Evolutionary conservation across 2,888 invertebrate genomes (phyloP).

Genomic region (Amiota minor): DNA sequence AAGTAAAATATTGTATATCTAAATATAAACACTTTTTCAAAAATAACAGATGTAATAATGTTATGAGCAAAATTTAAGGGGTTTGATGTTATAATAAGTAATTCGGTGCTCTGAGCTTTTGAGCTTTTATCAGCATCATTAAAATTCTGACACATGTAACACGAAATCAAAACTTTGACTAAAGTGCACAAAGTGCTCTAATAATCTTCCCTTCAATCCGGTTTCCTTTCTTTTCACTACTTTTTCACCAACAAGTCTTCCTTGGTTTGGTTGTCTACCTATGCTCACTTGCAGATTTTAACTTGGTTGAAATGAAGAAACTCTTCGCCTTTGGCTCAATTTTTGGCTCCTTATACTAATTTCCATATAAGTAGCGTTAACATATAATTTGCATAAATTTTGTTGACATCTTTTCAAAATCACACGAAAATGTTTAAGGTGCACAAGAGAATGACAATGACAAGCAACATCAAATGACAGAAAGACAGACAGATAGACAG

Average conservation of each 20-base stretch:
- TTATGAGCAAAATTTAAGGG: too few species aligned
- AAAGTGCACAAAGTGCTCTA: slow-evolving; percentile 62
- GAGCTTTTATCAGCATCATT: slow-evolving; percentile 67
- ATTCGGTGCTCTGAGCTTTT: slow-evolving; percentile 39
- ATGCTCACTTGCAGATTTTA: not conserved
- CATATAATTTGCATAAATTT: slow-evolving; percentile 71
- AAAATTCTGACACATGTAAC: slow-evolving; percentile 67
- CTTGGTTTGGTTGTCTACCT: not conserved
- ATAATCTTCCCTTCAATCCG: slow-evolving; percentile 6
- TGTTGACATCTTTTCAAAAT: slow-evolving; percentile 71
- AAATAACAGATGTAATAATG: too few species aligned
- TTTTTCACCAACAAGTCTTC: slow-evolving; percentile 14
- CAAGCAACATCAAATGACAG: not conserved
- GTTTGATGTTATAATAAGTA: not conserved
- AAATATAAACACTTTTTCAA: too few species aligned
- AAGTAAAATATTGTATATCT: too few species aligned
- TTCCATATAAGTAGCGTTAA: slow-evolving; percentile 69
- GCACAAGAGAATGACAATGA: slow-evolving; percentile 8
- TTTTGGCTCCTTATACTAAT: slow-evolving; percentile 67
- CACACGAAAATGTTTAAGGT: slow-evolving; percentile 60
- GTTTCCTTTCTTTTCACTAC: not conserved
- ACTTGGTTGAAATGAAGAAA: not conserved
- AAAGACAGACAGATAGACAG: slow-evolving; percentile 33
- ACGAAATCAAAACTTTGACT: slow-evolving; percentile 68
- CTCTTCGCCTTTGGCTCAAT: slow-evolving; percentile 58